Conservation (phyloP, 2,797 vertebrate species). For the Falco novaeseelandiae region DNA sequence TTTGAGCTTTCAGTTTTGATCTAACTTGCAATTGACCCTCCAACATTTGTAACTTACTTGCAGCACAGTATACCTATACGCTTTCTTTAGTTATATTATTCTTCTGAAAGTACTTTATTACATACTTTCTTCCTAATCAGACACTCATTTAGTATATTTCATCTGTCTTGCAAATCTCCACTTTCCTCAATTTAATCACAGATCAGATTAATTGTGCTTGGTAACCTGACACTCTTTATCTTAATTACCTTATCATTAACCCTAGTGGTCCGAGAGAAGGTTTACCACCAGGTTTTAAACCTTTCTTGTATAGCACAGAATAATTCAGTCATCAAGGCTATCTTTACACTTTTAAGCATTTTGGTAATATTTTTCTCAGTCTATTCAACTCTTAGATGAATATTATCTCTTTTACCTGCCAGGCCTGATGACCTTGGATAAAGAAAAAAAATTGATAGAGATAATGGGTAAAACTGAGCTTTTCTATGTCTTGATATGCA, state of each 20-base stretch:
- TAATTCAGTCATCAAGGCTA: conserved; percentile 42
- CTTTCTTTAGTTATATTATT: neutral
- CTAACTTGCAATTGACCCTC: neutral
- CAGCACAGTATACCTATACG: neutral
- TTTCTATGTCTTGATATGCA: neutral
- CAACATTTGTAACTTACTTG: neutral
- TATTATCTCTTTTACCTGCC: neutral
- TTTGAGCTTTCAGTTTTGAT: neutral
- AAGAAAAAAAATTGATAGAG: neutral
- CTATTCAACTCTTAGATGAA: neutral
- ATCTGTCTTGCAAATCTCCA: neutral
- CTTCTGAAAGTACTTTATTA: conserved; percentile 22
- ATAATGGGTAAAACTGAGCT: neutral
- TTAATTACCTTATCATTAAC: conserved; percentile 48
- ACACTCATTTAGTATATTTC: conserved; percentile 42
- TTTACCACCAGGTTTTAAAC: conserved; percentile 13
- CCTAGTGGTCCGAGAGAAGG: neutral
- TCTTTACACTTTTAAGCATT: neutral
- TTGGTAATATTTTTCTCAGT: neutral
- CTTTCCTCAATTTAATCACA: conserved; percentile 19
- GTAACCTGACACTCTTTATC: conserved; percentile 12
- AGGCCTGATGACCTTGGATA: neutral
- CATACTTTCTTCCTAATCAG: conserved; percentile 42
- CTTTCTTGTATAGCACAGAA: neutral
- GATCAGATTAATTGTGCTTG: conserved; percentile 26